A percentile compares a stretch with the other conserved stretches of the same genome.
Evolutionary conservation across 2,797 vertebrate genomes (phyloP).

Genomic region (Loriculus beryllinus): DNA sequence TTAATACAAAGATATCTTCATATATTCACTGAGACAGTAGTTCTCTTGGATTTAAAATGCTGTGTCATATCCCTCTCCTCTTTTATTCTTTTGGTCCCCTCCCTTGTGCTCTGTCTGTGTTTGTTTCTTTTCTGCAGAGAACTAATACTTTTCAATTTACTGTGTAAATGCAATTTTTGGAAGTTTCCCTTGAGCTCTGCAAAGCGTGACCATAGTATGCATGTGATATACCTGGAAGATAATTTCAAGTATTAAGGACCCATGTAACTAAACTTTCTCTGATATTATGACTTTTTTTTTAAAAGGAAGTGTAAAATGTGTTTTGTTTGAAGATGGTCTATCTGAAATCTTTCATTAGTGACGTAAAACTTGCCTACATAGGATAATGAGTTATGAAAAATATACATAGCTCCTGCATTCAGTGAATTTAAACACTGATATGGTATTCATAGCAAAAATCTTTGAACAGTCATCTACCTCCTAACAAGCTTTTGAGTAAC

Average conservation of each 20-base stretch:
- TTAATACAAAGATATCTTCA: not conserved
- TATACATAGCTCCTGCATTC: not conserved
- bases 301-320: not conserved
- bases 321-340: not conserved
- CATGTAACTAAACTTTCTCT: not conserved
- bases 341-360: not conserved
- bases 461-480: not conserved
- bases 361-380: not conserved
- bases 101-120: not conserved
- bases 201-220: not conserved
- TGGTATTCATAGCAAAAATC: not conserved
- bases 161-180: not conserved
- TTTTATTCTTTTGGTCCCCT: not conserved
- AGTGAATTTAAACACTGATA: not conserved
- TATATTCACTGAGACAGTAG: not conserved
- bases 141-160: not conserved
- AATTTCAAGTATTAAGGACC: not conserved
- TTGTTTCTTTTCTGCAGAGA: not conserved
- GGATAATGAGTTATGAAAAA: not conserved
- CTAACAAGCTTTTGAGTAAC: not conserved
- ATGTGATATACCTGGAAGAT: not conserved
- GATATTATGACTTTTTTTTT: not conserved
- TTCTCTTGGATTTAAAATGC: not conserved
- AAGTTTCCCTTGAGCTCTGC: not conserved
- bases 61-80: not conserved